Evolutionary conservation across 2,797 vertebrate genomes (phyloP).

Genomic region (Steatocranus sp.): DNA sequence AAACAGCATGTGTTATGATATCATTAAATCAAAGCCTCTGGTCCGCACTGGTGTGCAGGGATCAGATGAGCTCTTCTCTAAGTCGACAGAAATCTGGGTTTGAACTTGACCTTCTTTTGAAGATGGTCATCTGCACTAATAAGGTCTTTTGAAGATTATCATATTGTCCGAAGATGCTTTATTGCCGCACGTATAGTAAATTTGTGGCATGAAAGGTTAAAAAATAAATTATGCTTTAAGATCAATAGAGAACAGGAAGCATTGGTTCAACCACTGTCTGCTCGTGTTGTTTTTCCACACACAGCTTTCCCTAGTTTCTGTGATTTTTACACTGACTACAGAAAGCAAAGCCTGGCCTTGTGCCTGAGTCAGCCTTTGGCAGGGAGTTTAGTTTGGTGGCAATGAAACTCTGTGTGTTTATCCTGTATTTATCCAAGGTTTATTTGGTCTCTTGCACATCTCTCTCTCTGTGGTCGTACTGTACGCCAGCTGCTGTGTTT

Average conservation of each 20-base stretch:
- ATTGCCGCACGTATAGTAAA: conserved; percentile 28
- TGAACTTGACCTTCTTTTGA: conserved; percentile 52
- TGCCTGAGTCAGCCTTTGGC: conserved; percentile 26
- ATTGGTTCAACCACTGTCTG: not conserved
- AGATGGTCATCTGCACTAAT: conserved; percentile 36
- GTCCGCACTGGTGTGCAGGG: conserved; percentile 20
- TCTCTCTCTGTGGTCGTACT: conserved; percentile 16
- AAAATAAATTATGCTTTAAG: not conserved
- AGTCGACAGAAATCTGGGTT: conserved; percentile 41
- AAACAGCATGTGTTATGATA: conserved; percentile 44
- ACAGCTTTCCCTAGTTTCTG: conserved; percentile 5
- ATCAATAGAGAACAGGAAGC: conserved; percentile 11
- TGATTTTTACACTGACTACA: conserved; percentile 18
- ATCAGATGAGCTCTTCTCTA: conserved; percentile 45
- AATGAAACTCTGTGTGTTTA: conserved; percentile 42
- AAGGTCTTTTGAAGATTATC: conserved; percentile 61
- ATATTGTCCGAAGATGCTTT: conserved; percentile 35
- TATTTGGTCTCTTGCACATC: conserved; percentile 35
- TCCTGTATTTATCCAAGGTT: conserved; percentile 36
- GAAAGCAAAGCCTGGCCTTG: conserved; percentile 25
- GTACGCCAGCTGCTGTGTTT: conserved; percentile 8
- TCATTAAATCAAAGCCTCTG: conserved; percentile 40
- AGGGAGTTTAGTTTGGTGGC: conserved; percentile 19
- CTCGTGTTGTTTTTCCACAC: conserved; percentile 9
- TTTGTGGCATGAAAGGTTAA: conserved; percentile 25